phyloP scores from a whole-genome alignment of 2,113 vertebrate species.

The Corynorhinus townsendii region DNA sequence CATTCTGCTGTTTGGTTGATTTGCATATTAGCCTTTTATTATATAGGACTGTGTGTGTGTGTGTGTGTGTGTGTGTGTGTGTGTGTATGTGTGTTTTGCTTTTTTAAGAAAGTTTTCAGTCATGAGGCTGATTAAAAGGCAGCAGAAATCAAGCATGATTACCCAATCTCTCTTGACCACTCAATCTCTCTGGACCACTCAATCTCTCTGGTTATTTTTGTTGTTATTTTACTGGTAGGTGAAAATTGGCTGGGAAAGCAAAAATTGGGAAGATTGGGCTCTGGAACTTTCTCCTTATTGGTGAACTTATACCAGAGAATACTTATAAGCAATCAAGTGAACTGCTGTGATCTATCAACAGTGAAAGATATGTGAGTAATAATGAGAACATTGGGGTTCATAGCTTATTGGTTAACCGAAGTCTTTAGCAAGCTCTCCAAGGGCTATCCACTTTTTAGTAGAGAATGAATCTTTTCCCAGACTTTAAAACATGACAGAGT shows the following conservation, averaged over 20 bases:
- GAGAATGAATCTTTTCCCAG: slow-evolving; percentile 35
- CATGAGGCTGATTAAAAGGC: background rate
- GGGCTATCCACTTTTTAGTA: slow-evolving; percentile 26
- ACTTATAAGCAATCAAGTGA: slow-evolving; percentile 7
- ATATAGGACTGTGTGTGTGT: no score
- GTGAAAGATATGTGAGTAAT: background rate
- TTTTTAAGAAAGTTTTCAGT: slow-evolving; percentile 24
- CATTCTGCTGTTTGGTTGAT: no score
- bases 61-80: background rate
- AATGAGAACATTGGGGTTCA: background rate
- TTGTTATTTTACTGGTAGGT: background rate
- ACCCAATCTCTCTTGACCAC: background rate
- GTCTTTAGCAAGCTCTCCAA: slow-evolving; percentile 37
- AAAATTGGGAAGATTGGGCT: background rate
- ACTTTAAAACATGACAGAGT: slow-evolving; percentile 45
- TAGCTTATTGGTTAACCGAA: slow-evolving; percentile 36
- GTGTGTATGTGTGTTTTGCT: background rate
- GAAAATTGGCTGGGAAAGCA: background rate
- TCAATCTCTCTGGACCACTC: no score
- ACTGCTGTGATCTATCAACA: background rate
- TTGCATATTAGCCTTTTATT: no score
- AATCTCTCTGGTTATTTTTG: background rate
- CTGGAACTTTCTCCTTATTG: background rate
- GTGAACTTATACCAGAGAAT: background rate
- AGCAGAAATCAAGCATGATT: background rate